phyloP scores from a whole-genome alignment of 2,113 vertebrate genomes.

The pig (Sus scrofa) region DNA sequence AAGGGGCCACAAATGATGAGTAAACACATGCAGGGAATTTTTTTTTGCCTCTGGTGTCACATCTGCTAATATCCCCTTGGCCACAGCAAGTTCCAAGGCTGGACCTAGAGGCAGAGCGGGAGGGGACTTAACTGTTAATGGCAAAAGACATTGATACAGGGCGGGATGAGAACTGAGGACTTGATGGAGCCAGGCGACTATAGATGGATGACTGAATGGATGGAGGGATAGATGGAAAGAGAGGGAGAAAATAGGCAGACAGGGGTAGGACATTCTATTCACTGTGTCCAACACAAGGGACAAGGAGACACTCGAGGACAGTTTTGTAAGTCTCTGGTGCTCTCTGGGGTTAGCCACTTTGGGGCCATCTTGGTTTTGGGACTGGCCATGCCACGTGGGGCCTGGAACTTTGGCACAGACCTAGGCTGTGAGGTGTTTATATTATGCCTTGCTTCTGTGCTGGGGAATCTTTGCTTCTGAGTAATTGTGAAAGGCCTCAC shows the following conservation, averaged over 20 bases:
- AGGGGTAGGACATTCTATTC: background rate
- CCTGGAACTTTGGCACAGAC: background rate
- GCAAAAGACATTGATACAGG: background rate
- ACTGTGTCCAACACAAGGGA: background rate
- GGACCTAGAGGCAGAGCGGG: background rate
- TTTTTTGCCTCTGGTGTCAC: background rate
- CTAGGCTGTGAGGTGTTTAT: background rate
- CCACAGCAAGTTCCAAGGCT: background rate
- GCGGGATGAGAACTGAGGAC: background rate
- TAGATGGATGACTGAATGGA: background rate
- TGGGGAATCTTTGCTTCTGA: constrained; percentile 67
- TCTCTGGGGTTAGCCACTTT: background rate
- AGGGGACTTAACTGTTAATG: background rate
- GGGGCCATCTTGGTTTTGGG: constrained; percentile 12
- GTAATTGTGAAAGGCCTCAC: constrained; percentile 68
- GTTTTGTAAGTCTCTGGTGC: background rate
- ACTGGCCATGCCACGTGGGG: background rate
- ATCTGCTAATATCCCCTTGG: background rate
- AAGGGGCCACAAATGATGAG: background rate
- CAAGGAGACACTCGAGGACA: background rate
- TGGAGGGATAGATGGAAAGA: background rate
- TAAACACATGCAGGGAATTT: background rate
- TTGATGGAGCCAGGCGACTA: background rate
- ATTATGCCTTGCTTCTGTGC: constrained; percentile 38
- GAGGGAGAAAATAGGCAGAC: background rate